Percentiles rank a stretch among this genome's conserved stretches.
Conservation (phyloP, 2,113 vertebrate genomes). For the Gavia stellata region DNA sequence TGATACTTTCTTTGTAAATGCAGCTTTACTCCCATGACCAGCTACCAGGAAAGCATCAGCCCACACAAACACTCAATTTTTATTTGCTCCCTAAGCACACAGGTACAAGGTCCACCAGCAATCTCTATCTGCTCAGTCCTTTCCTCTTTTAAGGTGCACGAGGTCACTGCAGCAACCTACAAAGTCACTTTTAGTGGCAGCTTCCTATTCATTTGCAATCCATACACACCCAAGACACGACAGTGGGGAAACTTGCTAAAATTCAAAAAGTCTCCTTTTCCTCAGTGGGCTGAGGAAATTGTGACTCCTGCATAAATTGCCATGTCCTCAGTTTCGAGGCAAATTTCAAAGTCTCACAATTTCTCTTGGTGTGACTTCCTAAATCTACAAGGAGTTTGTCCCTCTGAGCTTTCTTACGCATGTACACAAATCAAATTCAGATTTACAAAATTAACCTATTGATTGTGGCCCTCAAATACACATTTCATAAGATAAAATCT, state of each 20-base stretch:
- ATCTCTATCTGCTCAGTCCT: neutral
- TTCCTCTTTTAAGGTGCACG: neutral
- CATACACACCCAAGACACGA: neutral
- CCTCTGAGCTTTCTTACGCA: neutral
- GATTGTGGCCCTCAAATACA: neutral
- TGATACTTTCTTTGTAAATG: neutral
- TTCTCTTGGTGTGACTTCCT: neutral
- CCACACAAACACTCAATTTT: rapidly evolving
- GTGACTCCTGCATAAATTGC: neutral
- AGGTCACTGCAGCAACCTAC: neutral
- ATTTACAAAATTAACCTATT: neutral
- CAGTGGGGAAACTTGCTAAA: neutral
- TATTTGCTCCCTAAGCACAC: neutral
- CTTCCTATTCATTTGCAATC: neutral
- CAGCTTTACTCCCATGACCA: neutral
- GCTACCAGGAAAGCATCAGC: neutral
- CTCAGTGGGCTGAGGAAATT: neutral
- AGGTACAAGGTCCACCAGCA: neutral
- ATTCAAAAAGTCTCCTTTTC: neutral
- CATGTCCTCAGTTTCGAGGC: neutral
- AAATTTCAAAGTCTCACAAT: neutral
- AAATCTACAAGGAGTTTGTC: neutral
- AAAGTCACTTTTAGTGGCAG: neutral
- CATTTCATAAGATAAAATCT: neutral
- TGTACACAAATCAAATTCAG: neutral